Evolutionary conservation across 2,797 vertebrate species (phyloP).

Genomic region (Gymnoscopelus braueri): DNA sequence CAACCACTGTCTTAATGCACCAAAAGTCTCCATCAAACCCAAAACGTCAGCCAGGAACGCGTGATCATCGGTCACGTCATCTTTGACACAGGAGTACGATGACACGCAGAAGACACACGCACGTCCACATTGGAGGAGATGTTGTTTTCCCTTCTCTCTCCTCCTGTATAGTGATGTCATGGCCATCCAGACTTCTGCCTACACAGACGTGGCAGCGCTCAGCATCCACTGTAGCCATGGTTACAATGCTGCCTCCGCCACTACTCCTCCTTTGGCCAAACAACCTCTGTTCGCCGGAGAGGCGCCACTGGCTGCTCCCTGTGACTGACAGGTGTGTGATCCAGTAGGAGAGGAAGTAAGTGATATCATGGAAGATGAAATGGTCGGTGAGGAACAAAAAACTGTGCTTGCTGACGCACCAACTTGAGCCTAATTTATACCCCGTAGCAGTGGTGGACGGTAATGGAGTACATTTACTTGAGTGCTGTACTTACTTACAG

Average conservation of each 20-base stretch:
- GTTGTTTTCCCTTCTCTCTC: conserved; percentile 65
- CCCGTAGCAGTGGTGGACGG: too few species aligned
- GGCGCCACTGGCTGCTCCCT: conserved; percentile 31
- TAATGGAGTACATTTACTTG: too few species aligned
- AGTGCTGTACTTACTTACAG: too few species aligned
- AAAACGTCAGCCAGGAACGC: too few species aligned
- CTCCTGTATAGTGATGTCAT: conserved; percentile 61
- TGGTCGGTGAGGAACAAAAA: background rate
- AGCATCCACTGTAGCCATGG: conserved; percentile 79
- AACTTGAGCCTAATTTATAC: background rate
- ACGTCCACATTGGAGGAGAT: conserved; percentile 37
- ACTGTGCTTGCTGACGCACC: conserved; percentile 57
- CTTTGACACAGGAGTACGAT: too few species aligned
- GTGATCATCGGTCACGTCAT: too few species aligned
- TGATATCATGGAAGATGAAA: conserved; percentile 58
- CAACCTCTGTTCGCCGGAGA: conserved; percentile 10
- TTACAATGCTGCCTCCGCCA: conserved; percentile 64
- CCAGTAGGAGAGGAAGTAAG: conserved; percentile 48
- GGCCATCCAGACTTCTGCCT: conserved; percentile 66
- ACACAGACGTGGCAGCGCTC: conserved; percentile 62
- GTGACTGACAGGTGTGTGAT: conserved; percentile 7
- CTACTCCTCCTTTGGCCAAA: conserved; percentile 11
- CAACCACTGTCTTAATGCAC: too few species aligned
- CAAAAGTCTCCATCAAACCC: too few species aligned
- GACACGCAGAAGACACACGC: conserved; percentile 40